phyloP scores from a whole-genome alignment of 2,888 invertebrate species.

The Willowsia nigromaculata region DNA sequence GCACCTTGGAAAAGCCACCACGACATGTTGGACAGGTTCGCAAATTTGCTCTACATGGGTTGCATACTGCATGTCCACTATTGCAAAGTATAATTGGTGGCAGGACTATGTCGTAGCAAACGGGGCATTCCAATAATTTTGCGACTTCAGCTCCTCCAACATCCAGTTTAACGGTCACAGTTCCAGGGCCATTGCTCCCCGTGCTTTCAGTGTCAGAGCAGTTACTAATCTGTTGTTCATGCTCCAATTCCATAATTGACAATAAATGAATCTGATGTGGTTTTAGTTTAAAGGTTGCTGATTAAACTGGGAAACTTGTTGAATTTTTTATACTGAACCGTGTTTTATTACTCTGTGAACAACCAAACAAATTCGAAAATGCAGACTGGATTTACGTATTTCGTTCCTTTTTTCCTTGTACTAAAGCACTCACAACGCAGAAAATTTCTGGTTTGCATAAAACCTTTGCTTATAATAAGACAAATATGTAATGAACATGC shows the following conservation, averaged over 20 bases:
- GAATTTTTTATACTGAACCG: too few relatives aligned
- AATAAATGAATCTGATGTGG: too few relatives aligned
- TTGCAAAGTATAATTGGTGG: conserved; percentile 71
- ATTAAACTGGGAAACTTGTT: too few relatives aligned
- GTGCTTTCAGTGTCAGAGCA: conserved; percentile 20
- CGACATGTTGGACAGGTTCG: conserved; percentile 71
- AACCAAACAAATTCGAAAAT: too few relatives aligned
- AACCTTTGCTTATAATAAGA: too few relatives aligned
- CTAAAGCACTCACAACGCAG: too few relatives aligned
- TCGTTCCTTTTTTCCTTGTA: too few relatives aligned
- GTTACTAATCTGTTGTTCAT: background rate
- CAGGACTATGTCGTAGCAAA: conserved; percentile 71
- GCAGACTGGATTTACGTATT: too few relatives aligned
- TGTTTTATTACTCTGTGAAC: too few relatives aligned
- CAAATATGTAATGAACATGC: too few relatives aligned
- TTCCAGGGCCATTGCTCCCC: background rate
- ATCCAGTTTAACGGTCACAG: background rate
- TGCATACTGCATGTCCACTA: conserved; percentile 71
- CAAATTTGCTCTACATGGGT: conserved; percentile 61
- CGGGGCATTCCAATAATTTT: conserved; percentile 72
- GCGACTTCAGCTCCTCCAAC: background rate
- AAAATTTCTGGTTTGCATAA: too few relatives aligned
- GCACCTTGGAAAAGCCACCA: conserved; percentile 42
- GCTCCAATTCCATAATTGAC: background rate
- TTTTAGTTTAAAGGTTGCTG: too few relatives aligned